A percentile compares a stretch with the other conserved stretches of the same genome.
phyloP scores from a whole-genome alignment of 2,888 invertebrate species.

The Phortica okadai region DNA sequence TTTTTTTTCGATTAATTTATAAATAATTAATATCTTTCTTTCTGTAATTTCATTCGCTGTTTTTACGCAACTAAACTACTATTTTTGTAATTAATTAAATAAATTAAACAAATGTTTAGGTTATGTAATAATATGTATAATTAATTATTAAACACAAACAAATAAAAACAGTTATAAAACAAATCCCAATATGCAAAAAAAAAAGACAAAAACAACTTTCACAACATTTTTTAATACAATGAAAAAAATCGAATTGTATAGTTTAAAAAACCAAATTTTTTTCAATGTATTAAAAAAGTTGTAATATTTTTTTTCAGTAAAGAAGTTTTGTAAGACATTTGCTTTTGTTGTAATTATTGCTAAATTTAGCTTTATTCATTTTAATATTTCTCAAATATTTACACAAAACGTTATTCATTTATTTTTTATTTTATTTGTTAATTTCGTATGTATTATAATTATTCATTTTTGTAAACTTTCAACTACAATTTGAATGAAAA shows the following conservation, averaged over 20 bases:
- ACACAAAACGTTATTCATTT: slow-evolving; percentile 45
- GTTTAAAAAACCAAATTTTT: too few relatives aligned
- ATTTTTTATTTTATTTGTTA: slow-evolving; percentile 34
- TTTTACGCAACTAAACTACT: slow-evolving; percentile 43
- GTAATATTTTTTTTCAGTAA: too few relatives aligned
- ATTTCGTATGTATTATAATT: slow-evolving; percentile 46
- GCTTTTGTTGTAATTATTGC: slow-evolving; percentile 36
- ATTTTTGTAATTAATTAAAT: slow-evolving; percentile 34
- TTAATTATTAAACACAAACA: slow-evolving; percentile 59
- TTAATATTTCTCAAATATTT: slow-evolving; percentile 64
- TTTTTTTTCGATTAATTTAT: slow-evolving; percentile 11
- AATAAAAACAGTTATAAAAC: slow-evolving; percentile 61
- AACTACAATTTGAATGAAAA: slow-evolving; percentile 45
- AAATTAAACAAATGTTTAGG: slow-evolving; percentile 54
- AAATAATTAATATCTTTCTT: slow-evolving; percentile 14
- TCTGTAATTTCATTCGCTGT: slow-evolving; percentile 41
- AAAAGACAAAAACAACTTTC: neutral
- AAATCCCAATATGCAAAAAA: slow-evolving; percentile 47
- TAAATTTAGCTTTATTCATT: slow-evolving; percentile 49
- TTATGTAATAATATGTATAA: slow-evolving; percentile 70
- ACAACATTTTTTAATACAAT: too few relatives aligned
- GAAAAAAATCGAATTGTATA: too few relatives aligned
- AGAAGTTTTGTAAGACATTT: slow-evolving; percentile 19
- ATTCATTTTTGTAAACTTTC: slow-evolving; percentile 26
- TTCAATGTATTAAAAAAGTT: too few relatives aligned